phyloP scores from a whole-genome alignment of 2,888 invertebrate species.

The Sminthurinus aureus region DNA sequence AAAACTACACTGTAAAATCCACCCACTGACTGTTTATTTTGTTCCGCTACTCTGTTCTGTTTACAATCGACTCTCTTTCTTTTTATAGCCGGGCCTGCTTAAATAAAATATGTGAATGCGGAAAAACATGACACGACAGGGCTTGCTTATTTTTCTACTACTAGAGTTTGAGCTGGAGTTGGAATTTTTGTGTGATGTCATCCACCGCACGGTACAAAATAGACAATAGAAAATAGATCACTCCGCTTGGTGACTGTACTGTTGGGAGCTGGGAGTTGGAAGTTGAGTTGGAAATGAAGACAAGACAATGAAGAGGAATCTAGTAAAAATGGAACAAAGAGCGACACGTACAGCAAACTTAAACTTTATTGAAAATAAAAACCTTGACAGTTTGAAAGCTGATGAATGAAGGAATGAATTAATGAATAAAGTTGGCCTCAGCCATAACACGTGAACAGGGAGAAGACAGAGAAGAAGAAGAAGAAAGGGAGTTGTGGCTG shows the following conservation, averaged over 20 bases:
- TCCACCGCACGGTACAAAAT: too few species aligned
- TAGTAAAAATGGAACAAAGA: background rate
- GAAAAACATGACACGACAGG: background rate
- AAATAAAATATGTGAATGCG: background rate
- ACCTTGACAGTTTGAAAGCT: conserved; percentile 41
- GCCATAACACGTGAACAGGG: background rate
- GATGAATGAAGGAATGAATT: conserved; percentile 42
- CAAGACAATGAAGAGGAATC: background rate
- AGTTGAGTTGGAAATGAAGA: background rate
- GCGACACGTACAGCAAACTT: background rate
- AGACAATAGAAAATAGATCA: too few species aligned
- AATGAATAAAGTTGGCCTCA: conserved; percentile 47
- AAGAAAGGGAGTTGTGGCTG: background rate
- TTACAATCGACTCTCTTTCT: too few species aligned
- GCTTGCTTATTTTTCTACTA: too few species aligned
- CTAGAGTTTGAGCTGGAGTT: too few species aligned
- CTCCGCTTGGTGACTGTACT: conserved; percentile 1
- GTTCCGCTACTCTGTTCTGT: too few species aligned
- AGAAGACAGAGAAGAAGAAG: background rate
- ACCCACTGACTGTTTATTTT: too few species aligned
- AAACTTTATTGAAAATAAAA: conserved; percentile 45
- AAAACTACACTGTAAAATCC: too few species aligned
- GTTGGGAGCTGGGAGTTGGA: background rate
- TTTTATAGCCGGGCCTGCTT: too few species aligned
- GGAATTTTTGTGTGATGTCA: too few species aligned